Evolutionary conservation across 1,140 invertebrate species (phyloP), one percentile per base, ranked within the genome.

Genomic region (Brachionus manjavacas): DNA sequence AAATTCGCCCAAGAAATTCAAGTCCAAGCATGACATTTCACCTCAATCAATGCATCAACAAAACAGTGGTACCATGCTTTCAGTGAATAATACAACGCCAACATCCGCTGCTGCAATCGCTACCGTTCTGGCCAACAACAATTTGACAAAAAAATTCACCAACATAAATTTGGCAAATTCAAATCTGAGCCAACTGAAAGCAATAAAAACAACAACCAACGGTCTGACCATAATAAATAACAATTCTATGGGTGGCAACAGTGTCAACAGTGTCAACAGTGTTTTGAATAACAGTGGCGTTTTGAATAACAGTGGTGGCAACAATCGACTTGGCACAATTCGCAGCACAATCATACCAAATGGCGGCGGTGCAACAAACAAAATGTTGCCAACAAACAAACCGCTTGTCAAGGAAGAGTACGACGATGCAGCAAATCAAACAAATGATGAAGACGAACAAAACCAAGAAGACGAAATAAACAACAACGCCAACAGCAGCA

Each of bases 131-230:
- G 31, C 68, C 8, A 41, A 35, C 12, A 72, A 72, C 16, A 72
- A 72, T 72, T 41, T 76, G 25, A 28, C 72, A 25, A 31, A 31
- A 76, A 76, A 76, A 52, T 76, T 76, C 25, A 46, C 72, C 20
- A 76, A 76, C 25, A 76, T 76, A 3, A 76, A 76, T 76, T 49
- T 76, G 43, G 41, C 72, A n/a, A 76, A 76, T 49, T 76, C 43
- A 7, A 76, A 72, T 72, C n/a, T 72, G 9, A 72, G 12, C 28
- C 25, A 76, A 46, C 9, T 76, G 6, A 76, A 76, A 76, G 14
- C 72, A 35, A 76, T 76, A 46, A 76, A 76, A 52, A 76, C 72
- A 1, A 25, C 43, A 4, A 46, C 41, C 4, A 76, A 76, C 49
- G 43, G 72, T 49, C 7, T 76, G 41, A 76, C 41, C 11, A 76